Evolutionary conservation across 2,113 vertebrate genomes (phyloP).

Genomic region (Charadrius vociferus): DNA sequence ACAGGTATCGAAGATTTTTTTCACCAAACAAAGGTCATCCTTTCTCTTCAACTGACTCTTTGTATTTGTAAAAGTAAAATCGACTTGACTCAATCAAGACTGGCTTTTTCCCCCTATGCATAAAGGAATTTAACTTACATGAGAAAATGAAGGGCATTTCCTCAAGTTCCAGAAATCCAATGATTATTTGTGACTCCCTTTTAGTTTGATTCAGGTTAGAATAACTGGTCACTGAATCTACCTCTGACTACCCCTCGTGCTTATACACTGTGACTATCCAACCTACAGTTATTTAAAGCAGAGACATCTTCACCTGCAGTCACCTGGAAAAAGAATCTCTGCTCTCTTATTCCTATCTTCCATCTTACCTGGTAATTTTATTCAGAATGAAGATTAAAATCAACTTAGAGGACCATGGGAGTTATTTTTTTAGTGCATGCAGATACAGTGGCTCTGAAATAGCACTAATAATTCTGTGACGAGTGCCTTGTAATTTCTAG

Average conservation of each 20-base stretch:
- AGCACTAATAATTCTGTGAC: neutral
- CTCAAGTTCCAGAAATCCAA: neutral
- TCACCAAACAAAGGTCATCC: conserved; percentile 71
- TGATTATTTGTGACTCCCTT: neutral
- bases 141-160: neutral
- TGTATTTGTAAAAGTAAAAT: conserved; percentile 65
- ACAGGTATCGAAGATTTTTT: conserved; percentile 49
- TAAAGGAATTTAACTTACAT: conserved; percentile 29
- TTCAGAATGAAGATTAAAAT: neutral
- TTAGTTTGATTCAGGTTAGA: neutral
- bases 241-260: fast-evolving
- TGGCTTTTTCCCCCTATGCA: neutral
- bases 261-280: neutral
- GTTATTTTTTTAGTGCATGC: neutral
- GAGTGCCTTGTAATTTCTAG: neutral
- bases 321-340: neutral
- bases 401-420: neutral
- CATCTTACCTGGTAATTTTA: neutral
- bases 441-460: neutral
- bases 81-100: conserved; percentile 38
- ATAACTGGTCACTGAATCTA: neutral
- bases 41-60: conserved; percentile 64
- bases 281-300: neutral
- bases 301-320: neutral
- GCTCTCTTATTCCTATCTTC: neutral